Base-by-base conservation (phyloP, 1,140 invertebrate species). In the Hermetia illucens region DNA sequence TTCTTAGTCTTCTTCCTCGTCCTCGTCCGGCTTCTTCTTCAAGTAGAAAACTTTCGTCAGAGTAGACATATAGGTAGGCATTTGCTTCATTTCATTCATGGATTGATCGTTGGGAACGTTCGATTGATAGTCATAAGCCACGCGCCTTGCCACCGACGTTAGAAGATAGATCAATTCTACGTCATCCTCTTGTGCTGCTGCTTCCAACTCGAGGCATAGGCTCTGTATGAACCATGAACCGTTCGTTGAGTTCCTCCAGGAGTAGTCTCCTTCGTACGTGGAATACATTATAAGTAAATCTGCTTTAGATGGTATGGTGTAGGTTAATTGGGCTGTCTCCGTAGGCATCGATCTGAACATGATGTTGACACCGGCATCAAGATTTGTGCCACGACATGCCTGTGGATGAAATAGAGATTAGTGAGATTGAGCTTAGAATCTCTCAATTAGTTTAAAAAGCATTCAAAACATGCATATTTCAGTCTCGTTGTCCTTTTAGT, bases 151-250 rank as follows among this genome's bases (percentile, higher is more conserved):
- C 0, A 80, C 77, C 20, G 68, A 63, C 8, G 79, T 82, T 58
- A 84, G 58, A 42, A 84, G 61, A 10, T 63, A 64, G 33, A 82
- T 48, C 5, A 84, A 49, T 53, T 82, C 79, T 12, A 60, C 51
- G 2, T 52, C 55, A 19, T 51, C 51, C 13, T 50, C 43, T 21
- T 48, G 55, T 2, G 52, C 53, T 40, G 67, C 53, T n/a, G 59
- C 50, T 12, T 65, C 51, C 0, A 86, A 54, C 4, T 74, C 69
- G 1, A 66, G 43, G 42, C 70, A 76, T 6, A 86, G 50, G 1
- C 72, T 69, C 55, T 86, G 80, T 22, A 86, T 72, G 51, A 84
- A 85, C 82, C 82, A 86, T 1, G 79, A 79, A 2, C 77, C 77
- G 21, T 64, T 64, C 8, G 68, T 66, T 4, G 69, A 70, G 51